These are phyloP conservation scores for Rhagium mordax DNA, from an alignment of 2,888 invertebrate genomes.

Conservation along the genomic window DNA sequence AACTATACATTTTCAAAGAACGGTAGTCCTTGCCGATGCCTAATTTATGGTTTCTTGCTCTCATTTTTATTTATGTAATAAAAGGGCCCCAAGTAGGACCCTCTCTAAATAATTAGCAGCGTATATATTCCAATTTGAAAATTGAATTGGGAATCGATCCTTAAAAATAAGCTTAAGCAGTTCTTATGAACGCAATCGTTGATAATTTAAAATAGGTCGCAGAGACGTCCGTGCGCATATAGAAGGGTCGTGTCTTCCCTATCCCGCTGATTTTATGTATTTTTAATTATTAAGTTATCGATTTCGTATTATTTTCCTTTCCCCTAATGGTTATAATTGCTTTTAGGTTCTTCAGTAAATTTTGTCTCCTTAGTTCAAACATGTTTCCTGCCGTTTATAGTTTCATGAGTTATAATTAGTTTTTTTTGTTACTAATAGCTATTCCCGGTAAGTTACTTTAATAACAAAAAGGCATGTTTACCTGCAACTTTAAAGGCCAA, in stretches of 20 bases:
- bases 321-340: slow-evolving; percentile 62
- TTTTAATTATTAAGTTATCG: slow-evolving; percentile 65
- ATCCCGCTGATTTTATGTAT: slow-evolving; percentile 63
- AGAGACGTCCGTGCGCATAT: slow-evolving; percentile 42
- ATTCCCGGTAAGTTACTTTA: not conserved
- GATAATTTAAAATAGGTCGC: slow-evolving; percentile 58
- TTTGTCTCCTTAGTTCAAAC: slow-evolving; percentile 43
- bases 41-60: not conserved
- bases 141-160: slow-evolving; percentile 45
- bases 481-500: not conserved
- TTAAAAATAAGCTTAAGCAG: slow-evolving; percentile 49
- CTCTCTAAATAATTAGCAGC: slow-evolving; percentile 45
- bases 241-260: slow-evolving; percentile 52
- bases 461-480: not conserved
- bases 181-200: slow-evolving; percentile 54
- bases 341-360: slow-evolving; percentile 56
- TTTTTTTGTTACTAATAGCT: not conserved
- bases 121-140: slow-evolving; percentile 43
- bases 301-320: slow-evolving; percentile 63
- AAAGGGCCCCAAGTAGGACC: not conserved
- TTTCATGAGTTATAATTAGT: not conserved
- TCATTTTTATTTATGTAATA: not conserved
- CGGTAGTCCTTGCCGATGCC: too few relatives aligned
- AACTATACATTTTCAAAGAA: too few relatives aligned
- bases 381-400: not conserved